phyloP scores from a whole-genome alignment of 1,140 invertebrate genomes.

The Diachasma alloeum region DNA sequence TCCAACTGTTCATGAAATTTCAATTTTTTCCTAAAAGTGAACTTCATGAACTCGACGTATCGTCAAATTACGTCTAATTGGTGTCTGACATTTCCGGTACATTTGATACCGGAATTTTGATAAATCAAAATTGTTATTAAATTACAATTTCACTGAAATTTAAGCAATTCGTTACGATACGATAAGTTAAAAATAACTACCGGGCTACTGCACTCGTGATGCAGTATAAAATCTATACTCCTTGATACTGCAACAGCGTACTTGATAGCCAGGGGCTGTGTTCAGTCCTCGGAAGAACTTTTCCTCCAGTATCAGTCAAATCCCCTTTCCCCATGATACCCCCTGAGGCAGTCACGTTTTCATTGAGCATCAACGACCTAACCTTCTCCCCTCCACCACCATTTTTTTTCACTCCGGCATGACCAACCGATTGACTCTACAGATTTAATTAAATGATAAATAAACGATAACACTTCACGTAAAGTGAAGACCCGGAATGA shows the following conservation, averaged over 20 bases:
- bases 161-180: too few relatives aligned
- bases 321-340: not conserved
- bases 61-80: too few relatives aligned
- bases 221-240: not conserved
- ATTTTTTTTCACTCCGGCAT: not conserved
- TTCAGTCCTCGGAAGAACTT: not conserved
- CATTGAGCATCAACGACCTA: not conserved
- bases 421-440: not conserved
- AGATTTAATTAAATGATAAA: not conserved
- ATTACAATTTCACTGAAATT: too few relatives aligned
- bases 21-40: too few relatives aligned
- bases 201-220: too few relatives aligned
- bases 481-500: not conserved
- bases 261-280: not conserved
- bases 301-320: not conserved
- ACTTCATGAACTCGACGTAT: too few relatives aligned
- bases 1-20: too few relatives aligned
- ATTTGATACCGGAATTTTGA: too few relatives aligned
- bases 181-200: not conserved
- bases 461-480: not conserved
- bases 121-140: too few relatives aligned
- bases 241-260: not conserved
- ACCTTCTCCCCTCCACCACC: not conserved
- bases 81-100: too few relatives aligned
- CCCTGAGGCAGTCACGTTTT: slow-evolving; percentile 13